Conservation (phyloP, 1,140 invertebrate genomes). For the Choristoneura fumiferana region DNA sequence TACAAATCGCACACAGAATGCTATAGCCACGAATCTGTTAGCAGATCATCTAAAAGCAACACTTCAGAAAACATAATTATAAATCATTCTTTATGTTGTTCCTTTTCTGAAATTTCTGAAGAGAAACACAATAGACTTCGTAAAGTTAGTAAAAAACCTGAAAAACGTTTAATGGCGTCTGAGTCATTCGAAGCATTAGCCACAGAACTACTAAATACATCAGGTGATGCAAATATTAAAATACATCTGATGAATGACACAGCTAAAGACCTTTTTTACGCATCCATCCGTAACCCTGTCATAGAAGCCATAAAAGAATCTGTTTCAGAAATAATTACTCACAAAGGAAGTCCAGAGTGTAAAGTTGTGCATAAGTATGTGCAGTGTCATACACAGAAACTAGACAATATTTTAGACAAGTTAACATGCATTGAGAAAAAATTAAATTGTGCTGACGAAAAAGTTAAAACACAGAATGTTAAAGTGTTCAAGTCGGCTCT, state of each 20-base stretch:
- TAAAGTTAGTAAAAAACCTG: slow-evolving; percentile 33
- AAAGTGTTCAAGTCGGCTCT: slow-evolving; percentile 24
- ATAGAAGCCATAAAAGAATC: slow-evolving; percentile 50
- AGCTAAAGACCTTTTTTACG: slow-evolving; percentile 52
- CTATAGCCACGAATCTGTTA: slow-evolving; percentile 42
- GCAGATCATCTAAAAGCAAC: slow-evolving; percentile 47
- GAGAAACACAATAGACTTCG: slow-evolving; percentile 42
- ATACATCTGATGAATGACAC: slow-evolving; percentile 64
- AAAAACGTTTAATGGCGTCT: slow-evolving; percentile 43
- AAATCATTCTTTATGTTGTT: slow-evolving; percentile 52
- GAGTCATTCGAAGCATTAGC: slow-evolving; percentile 61
- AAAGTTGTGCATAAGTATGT: slow-evolving; percentile 38
- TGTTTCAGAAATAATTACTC: slow-evolving; percentile 39
- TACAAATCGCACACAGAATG: slow-evolving; percentile 35
- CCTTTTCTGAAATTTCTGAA: slow-evolving; percentile 56
- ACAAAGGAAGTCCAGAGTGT: slow-evolving; percentile 31
- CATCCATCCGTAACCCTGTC: slow-evolving; percentile 51
- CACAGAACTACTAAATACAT: slow-evolving; percentile 36
- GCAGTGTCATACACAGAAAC: slow-evolving; percentile 41
- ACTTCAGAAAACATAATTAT: slow-evolving; percentile 57
- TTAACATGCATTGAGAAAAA: slow-evolving; percentile 46
- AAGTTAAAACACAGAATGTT: slow-evolving; percentile 21
- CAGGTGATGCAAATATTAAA: slow-evolving; percentile 56
- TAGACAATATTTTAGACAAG: slow-evolving; percentile 50
- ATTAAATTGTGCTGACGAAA: slow-evolving; percentile 28